These are phyloP conservation scores for Lasioglossum baleicum DNA, from an alignment of 1,140 invertebrate genomes.

Conservation along the genomic window DNA sequence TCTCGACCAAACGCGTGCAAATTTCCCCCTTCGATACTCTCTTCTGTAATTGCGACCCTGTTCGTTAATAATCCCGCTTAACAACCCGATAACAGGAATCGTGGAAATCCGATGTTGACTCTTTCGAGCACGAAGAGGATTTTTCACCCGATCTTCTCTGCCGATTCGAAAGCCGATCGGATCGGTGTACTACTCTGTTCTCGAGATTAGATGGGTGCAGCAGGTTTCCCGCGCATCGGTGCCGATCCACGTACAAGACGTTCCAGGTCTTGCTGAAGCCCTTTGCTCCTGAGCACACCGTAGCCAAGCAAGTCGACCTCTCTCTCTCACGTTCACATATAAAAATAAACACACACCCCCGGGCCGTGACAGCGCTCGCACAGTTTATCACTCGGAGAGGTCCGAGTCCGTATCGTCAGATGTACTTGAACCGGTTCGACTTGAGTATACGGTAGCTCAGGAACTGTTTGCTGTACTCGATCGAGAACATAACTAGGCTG, in stretches of 20 bases:
- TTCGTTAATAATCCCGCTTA: conserved; percentile 30
- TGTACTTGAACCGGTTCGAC: conserved; percentile 80
- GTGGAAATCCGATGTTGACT: background rate
- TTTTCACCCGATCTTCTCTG: background rate
- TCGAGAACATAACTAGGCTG: conserved; percentile 78
- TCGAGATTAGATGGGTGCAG: background rate
- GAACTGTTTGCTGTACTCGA: conserved; percentile 80
- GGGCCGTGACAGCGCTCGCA: conserved; percentile 47
- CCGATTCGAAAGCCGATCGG: too few species aligned
- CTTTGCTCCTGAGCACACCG: conserved; percentile 49
- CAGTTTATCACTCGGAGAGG: conserved; percentile 58
- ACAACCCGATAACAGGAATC: conserved; percentile 25
- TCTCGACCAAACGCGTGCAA: conserved; percentile 58
- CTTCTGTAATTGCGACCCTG: conserved; percentile 9
- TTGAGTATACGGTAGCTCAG: conserved; percentile 80
- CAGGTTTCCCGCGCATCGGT: conserved; percentile 26
- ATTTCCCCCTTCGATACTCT: conserved; percentile 15
- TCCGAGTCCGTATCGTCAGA: conserved; percentile 80
- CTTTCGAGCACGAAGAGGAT: background rate
- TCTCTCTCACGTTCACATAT: conserved; percentile 30
- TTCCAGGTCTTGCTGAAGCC: conserved; percentile 73
- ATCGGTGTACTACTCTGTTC: too few species aligned
- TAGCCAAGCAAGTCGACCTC: conserved; percentile 40
- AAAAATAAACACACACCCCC: conserved; percentile 30
- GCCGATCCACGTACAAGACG: conserved; percentile 67